These are phyloP conservation scores for Seriola quinqueradiata DNA, from an alignment of 2,113 vertebrate genomes.

Conservation along the genomic window DNA sequence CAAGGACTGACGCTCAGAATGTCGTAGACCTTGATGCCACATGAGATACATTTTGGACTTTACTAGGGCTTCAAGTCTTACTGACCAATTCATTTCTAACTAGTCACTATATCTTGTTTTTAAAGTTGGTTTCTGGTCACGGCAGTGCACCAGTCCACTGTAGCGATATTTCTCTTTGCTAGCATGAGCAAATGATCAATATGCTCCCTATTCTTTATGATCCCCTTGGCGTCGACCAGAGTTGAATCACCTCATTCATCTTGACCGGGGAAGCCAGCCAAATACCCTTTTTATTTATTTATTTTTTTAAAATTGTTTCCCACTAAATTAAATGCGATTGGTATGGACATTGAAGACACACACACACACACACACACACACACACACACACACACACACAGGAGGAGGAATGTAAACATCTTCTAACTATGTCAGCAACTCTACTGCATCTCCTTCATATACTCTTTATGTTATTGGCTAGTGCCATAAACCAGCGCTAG, in stretches of 20 bases:
- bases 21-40: conserved; percentile 3
- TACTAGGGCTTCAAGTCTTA: not conserved
- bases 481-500: conserved; percentile 14
- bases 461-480: conserved; percentile 13
- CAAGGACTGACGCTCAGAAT: not conserved
- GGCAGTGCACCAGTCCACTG: conserved; percentile 4
- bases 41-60: conserved; percentile 11
- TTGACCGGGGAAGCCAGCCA: conserved; percentile 48
- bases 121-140: conserved; percentile 37
- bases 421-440: conserved; percentile 46
- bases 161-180: conserved; percentile 53
- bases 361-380: conserved; percentile 30
- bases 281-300: conserved; percentile 49
- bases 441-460: conserved; percentile 30
- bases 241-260: conserved; percentile 57
- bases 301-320: conserved; percentile 47
- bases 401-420: conserved; percentile 16
- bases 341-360: not conserved
- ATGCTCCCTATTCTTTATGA: conserved; percentile 57
- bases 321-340: conserved; percentile 23
- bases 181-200: conserved; percentile 63
- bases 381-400: conserved; percentile 22
- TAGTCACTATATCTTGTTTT: conserved; percentile 28
- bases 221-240: conserved; percentile 41
- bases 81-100: conserved; percentile 39